Evolutionary conservation across 2,888 invertebrate species (phyloP), one percentile per base, ranked within the genome.

Genomic region (Troglohyphantes excavatus): DNA sequence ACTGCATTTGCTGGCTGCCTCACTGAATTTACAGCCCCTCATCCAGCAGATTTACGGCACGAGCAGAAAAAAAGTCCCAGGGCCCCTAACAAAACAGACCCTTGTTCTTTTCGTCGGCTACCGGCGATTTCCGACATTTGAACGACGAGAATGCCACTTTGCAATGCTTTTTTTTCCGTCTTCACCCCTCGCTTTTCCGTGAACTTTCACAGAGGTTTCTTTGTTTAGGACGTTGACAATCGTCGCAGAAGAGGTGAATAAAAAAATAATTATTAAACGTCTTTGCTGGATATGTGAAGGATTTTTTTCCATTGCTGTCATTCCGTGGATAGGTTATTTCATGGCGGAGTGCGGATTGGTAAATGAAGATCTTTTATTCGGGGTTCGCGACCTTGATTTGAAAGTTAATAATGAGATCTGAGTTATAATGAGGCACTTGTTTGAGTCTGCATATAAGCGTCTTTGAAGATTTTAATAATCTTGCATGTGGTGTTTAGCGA

Each of bases 1-100:
- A 72, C 46, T 68, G 33, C 33, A 68, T 68, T 68, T 53, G 61
- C 21, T 43, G n/a, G 65, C 78, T 61, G 65, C 26, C n/a, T 68
- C n/a, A 68, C 79, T 79, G 46, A 72, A 86, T 86, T 78, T 86
- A 86, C 86, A 46, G 46, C 65, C 61, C 33, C 73, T 53, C 68
- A 76, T 67, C n/a, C 59, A 68, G 17, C 21, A 73, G 87, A 87
- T 87, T 81, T 87, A 81, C 73, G 43, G 43, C 67, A 39, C 2
- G 67, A 26, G 27, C 53, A 59, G 17, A 76, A 26, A 63, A 27
- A 84, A 19, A 23, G 43, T 23, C 13, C 53, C 68, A 33, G 39
- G 63, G 27, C 72, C 76, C 26, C 7, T 26, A 76, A 86, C 86
- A 86, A 78, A 86, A 86, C 65, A 13, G 21, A 11, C 21, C 72